Conservation (phyloP, 2,797 vertebrate species). For the Characodon lateralis region DNA sequence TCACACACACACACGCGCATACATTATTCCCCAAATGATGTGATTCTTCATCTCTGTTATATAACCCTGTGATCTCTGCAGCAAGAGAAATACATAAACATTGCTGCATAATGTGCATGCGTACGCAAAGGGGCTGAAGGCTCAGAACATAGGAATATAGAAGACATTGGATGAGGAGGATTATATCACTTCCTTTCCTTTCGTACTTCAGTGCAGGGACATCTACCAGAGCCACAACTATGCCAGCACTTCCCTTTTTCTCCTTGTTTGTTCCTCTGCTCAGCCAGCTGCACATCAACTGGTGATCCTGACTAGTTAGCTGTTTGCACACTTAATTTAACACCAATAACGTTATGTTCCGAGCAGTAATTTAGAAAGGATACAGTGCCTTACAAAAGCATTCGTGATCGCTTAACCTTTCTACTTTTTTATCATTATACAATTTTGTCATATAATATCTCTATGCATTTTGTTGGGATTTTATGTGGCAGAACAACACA, state of each 20-base stretch:
- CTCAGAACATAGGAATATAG: constrained; percentile 53
- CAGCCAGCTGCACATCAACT: constrained; percentile 63
- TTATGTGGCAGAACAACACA: too few relatives aligned
- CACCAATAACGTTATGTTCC: constrained; percentile 36
- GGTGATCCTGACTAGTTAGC: constrained; percentile 46
- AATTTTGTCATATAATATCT: background rate
- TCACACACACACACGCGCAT: background rate
- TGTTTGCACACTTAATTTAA: constrained; percentile 53
- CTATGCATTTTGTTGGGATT: too few relatives aligned
- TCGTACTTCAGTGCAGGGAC: constrained; percentile 66
- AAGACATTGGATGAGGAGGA: constrained; percentile 64
- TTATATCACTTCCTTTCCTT: constrained; percentile 77
- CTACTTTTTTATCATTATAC: too few relatives aligned
- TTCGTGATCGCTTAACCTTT: background rate
- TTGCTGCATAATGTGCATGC: constrained; percentile 21
- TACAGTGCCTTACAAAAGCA: background rate
- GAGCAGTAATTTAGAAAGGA: constrained; percentile 29
- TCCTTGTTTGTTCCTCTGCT: constrained; percentile 49
- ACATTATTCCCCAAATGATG: constrained; percentile 39
- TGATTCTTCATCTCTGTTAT: constrained; percentile 59
- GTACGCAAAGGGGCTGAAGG: constrained; percentile 48
- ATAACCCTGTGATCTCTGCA: constrained; percentile 46
- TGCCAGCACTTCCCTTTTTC: constrained; percentile 61
- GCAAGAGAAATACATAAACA: constrained; percentile 32
- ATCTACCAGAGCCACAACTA: constrained; percentile 57